Evolutionary conservation across 2,113 vertebrate genomes (phyloP).

Genomic region (Microcebus ravelobensis): DNA sequence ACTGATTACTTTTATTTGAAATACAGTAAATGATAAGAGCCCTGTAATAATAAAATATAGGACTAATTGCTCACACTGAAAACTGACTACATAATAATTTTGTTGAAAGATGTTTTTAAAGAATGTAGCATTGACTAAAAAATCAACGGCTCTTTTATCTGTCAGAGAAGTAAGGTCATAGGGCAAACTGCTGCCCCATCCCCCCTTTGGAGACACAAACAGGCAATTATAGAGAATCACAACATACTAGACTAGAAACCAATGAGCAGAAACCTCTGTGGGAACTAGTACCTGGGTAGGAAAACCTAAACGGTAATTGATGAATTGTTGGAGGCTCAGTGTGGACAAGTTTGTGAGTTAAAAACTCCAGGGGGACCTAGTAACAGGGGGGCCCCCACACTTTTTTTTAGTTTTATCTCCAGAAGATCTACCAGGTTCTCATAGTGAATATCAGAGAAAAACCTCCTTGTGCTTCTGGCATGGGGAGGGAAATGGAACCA

Average conservation of each 20-base stretch:
- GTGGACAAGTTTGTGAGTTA: background rate
- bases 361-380: background rate
- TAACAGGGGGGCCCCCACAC: background rate
- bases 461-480: background rate
- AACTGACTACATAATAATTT: conserved; percentile 38
- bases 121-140: background rate
- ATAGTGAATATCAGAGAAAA: conserved; percentile 15
- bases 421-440: conserved; percentile 10
- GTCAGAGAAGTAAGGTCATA: background rate
- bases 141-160: background rate
- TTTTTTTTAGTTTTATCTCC: background rate
- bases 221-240: background rate
- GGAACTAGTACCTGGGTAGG: background rate
- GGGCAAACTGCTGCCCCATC: background rate
- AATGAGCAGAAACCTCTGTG: background rate
- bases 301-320: conserved; percentile 11
- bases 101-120: conserved; percentile 20
- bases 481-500: background rate
- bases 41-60: conserved; percentile 20
- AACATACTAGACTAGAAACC: background rate
- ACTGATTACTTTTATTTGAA: conserved; percentile 50
- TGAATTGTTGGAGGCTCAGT: background rate
- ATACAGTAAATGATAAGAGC: conserved; percentile 29
- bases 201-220: background rate
- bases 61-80: conserved; percentile 26